Base-by-base conservation (phyloP, 2,797 vertebrate species). In the Falco peregrinus region DNA sequence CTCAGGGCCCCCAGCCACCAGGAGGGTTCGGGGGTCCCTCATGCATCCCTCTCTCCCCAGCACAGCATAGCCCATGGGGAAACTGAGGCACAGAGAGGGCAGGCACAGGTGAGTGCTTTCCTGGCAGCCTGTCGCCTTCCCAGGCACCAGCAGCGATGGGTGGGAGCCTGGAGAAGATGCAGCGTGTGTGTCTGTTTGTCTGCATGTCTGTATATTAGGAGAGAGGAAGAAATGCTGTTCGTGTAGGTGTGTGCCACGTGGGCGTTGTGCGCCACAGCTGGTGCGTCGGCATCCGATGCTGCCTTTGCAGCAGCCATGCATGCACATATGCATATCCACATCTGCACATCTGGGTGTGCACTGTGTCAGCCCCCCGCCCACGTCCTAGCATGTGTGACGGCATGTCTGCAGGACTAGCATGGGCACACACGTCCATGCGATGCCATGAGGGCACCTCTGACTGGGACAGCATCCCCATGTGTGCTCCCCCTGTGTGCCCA, bases 301-400 rank as follows among this genome's bases (percentile, higher is more conserved):
- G 84, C 84, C n/a, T 73, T 21, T 33, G 68, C 84, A 68, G 63
- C 0, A 1, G 54, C 53, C 0, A 0, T 4, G 26, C 39, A 17
- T 2, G n/a, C 76, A 37, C 37, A 37, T 37, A 37, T 37, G 37
- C 37, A 37, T 37, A 37, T 37, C 10, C 37, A 59, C 25, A 8
- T 5, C 24, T 5, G 22, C 53, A 50, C 13, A 13, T 26, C 57
- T 37, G 76, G n/a, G 51, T 21, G 60, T 8, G 59, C 37, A 3
- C 28, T 3, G 0, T 35, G 53, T 2, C 68, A 85, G 56, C 39
- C 13, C 60, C 75, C 45, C n/a, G n/a, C 22, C 67, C 3, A 0
- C 2, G 2, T 22, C 73, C 48, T 0, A 0, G 9, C 9, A n/a
- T 0, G 3, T 24, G 64, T 10, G 45, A 67, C 1, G 0, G 20